Conservation (phyloP, 2,797 vertebrate species). For the Meriones psammophilus region DNA sequence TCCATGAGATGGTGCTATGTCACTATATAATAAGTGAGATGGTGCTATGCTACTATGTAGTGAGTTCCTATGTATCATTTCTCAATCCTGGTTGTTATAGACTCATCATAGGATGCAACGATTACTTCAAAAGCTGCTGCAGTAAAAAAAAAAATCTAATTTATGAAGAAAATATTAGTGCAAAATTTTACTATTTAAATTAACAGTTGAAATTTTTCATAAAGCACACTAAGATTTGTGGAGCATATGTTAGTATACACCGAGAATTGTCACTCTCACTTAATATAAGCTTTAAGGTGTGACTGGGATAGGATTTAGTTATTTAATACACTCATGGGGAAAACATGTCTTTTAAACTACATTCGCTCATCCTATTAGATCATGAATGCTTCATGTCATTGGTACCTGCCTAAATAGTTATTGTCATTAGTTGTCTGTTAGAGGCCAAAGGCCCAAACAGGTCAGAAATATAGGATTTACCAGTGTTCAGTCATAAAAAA, state of each 20-base stretch:
- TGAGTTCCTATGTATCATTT: constrained; percentile 34
- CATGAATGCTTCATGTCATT: not conserved
- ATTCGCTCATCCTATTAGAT: not conserved
- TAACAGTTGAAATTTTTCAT: not conserved
- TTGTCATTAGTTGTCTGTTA: not conserved
- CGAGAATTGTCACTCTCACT: not conserved
- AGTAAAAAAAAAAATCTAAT: not conserved
- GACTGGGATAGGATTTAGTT: not conserved
- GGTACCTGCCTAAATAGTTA: not conserved
- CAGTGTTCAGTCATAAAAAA: not conserved
- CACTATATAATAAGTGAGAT: constrained; percentile 35
- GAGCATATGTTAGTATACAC: not conserved
- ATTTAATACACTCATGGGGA: not conserved
- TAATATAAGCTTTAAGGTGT: not conserved
- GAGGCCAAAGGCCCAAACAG: no score
- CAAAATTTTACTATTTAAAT: constrained; percentile 46
- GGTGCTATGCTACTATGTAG: constrained; percentile 58
- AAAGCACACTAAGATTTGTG: not conserved
- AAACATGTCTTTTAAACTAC: not conserved
- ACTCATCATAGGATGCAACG: not conserved
- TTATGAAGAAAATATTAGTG: constrained; percentile 1
- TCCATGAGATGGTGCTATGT: constrained; percentile 77
- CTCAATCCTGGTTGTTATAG: not conserved
- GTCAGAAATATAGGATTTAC: not conserved
- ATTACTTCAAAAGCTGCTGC: constrained; percentile 32